Evolutionary conservation across 1,140 invertebrate genomes (phyloP).

Genomic region (Maconellicoccus hirsutus): DNA sequence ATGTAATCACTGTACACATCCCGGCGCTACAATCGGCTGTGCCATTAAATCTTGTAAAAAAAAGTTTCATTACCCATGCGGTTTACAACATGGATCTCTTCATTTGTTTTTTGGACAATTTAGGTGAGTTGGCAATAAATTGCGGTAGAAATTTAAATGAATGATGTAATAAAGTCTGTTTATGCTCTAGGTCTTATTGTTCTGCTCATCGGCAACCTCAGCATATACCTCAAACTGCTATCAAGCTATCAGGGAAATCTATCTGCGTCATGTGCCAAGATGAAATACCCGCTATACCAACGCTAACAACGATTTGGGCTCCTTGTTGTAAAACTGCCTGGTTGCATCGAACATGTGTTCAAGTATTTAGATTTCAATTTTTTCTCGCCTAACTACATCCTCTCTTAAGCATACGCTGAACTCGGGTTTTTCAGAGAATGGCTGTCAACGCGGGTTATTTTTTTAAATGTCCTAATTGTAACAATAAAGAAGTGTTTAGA

Average conservation of each 20-base stretch:
- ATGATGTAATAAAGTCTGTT: not conserved
- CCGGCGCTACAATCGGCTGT: slow-evolving; percentile 51
- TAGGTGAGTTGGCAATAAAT: slow-evolving; percentile 36
- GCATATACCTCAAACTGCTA: slow-evolving; percentile 34
- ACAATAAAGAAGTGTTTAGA: slow-evolving; percentile 46
- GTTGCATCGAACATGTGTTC: slow-evolving; percentile 49
- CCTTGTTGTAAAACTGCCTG: slow-evolving; percentile 49
- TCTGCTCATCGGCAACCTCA: slow-evolving; percentile 44
- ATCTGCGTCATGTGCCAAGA: slow-evolving; percentile 47
- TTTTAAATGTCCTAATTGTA: slow-evolving; percentile 56
- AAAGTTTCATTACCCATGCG: slow-evolving; percentile 52
- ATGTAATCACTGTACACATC: slow-evolving; percentile 46
- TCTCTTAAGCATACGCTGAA: slow-evolving; percentile 20
- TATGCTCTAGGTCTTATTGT: slow-evolving; percentile 45
- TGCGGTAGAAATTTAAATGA: not conserved
- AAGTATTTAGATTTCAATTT: too few relatives aligned
- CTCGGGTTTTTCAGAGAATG: slow-evolving; percentile 39
- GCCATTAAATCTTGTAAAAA: slow-evolving; percentile 41
- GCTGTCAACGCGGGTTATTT: slow-evolving; percentile 52
- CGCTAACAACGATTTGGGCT: slow-evolving; percentile 40
- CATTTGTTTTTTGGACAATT: slow-evolving; percentile 50
- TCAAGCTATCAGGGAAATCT: slow-evolving; percentile 29
- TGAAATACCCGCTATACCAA: slow-evolving; percentile 35
- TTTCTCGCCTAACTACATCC: slow-evolving; percentile 25
- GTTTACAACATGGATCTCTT: slow-evolving; percentile 41